Percentiles rank a stretch among this genome's conserved stretches.
phyloP scores from a whole-genome alignment of 1,140 invertebrate species.

The Drosophila tropicalis region DNA sequence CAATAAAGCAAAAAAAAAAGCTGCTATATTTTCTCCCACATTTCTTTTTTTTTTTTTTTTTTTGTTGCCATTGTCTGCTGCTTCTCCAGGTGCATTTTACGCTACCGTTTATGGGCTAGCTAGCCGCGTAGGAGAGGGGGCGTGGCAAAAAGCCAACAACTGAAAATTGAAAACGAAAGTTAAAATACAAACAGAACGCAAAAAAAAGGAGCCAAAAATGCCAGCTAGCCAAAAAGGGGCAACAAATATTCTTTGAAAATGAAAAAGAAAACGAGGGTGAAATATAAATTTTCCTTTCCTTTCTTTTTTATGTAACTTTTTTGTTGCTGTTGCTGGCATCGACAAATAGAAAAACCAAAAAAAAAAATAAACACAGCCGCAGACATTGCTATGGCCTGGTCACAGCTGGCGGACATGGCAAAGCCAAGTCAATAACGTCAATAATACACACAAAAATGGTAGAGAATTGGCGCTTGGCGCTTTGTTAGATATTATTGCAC shows the following conservation, averaged over 20 bases:
- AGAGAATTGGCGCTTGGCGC: constrained; percentile 22
- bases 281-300: constrained; percentile 57
- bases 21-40: not conserved
- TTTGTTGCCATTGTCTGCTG: constrained; percentile 42
- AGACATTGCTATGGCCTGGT: constrained; percentile 41
- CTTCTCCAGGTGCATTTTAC: constrained; percentile 64
- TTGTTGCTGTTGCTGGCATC: not conserved
- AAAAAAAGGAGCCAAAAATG: constrained; percentile 8
- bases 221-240: constrained; percentile 14
- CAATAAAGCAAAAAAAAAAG: constrained; percentile 16
- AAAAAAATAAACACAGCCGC: constrained; percentile 17
- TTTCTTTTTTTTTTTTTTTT: not conserved
- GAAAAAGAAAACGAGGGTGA: constrained; percentile 43
- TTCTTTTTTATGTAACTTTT: constrained; percentile 54
- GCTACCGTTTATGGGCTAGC: constrained; percentile 55
- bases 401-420: constrained; percentile 59
- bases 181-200: constrained; percentile 59
- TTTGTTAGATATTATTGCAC: constrained; percentile 58
- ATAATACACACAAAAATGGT: constrained; percentile 68
- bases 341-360: too few relatives aligned
- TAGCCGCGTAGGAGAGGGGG: not conserved
- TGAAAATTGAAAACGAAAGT: constrained; percentile 78
- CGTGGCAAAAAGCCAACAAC: constrained; percentile 35
- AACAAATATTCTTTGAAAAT: constrained; percentile 3
- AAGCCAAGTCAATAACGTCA: constrained; percentile 69